These are phyloP conservation scores for Odocoileus virginianus DNA, from an alignment of 2,113 vertebrate species.

Conservation along the genomic window DNA sequence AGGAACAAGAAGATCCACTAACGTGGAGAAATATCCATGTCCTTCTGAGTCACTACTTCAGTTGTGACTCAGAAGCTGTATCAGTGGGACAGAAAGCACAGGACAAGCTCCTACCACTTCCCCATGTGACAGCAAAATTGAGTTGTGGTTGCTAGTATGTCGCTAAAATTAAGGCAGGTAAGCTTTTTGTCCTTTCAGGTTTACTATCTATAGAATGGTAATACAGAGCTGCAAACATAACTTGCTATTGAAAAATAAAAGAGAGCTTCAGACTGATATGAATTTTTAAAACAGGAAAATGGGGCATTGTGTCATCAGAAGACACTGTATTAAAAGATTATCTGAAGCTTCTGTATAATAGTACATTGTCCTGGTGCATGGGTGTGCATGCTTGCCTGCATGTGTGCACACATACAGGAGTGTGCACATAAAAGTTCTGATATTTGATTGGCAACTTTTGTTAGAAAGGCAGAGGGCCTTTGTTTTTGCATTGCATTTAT, in stretches of 20 bases:
- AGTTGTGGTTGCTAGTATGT: neutral
- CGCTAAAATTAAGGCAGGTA: neutral
- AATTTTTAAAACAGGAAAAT: slow-evolving; percentile 15
- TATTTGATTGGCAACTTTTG: neutral
- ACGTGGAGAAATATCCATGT: neutral
- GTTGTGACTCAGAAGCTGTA: neutral
- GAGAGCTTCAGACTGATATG: neutral
- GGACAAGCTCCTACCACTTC: neutral
- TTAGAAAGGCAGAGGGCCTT: neutral
- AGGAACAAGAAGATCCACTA: neutral
- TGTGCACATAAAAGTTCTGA: neutral
- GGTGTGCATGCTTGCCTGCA: neutral
- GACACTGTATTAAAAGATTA: neutral
- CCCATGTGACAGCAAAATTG: neutral
- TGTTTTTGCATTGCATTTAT: neutral
- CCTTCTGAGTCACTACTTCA: neutral
- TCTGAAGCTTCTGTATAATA: neutral
- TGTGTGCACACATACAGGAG: neutral
- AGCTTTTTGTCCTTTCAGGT: neutral
- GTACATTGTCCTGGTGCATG: neutral
- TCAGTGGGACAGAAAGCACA: neutral
- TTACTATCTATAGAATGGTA: neutral
- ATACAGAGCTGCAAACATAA: neutral
- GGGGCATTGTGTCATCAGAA: neutral
- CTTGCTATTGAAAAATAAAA: neutral